A percentile compares a stretch with the other conserved stretches of the same genome.
phyloP scores from a whole-genome alignment of 92 coral and sea anemone species.

The Zoanthus sansibaricus region DNA sequence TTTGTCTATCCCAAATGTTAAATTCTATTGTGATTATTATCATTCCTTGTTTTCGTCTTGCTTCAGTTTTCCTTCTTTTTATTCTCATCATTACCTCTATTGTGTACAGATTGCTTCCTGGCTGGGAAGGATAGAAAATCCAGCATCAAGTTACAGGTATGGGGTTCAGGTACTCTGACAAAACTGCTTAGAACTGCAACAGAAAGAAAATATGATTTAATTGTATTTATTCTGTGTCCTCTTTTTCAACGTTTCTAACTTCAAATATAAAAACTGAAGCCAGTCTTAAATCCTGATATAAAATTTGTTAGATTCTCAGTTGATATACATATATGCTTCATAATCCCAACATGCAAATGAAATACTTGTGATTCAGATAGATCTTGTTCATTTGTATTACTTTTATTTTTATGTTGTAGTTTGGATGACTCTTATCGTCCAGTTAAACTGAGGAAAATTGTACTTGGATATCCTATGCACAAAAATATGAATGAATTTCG shows the following conservation, averaged over 20 bases:
- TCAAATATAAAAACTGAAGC: too few species aligned
- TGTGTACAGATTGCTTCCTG: slow-evolving; percentile 82
- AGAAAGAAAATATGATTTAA: neutral
- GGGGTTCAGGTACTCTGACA: neutral
- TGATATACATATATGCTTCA: neutral
- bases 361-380: neutral
- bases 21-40: neutral
- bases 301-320: too few species aligned
- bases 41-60: neutral
- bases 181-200: neutral
- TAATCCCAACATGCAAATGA: neutral
- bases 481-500: slow-evolving; percentile 83
- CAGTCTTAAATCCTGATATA: too few species aligned
- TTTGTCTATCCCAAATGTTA: too few species aligned
- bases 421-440: slow-evolving; percentile 98
- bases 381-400: neutral
- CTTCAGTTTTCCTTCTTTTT: neutral
- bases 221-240: too few species aligned
- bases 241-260: too few species aligned
- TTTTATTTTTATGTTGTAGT: slow-evolving; percentile 45
- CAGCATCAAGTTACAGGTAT: slow-evolving; percentile 92
- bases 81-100: neutral
- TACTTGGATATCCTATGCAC: slow-evolving; percentile 89
- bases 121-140: slow-evolving; percentile 88
- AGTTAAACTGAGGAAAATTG: slow-evolving; percentile 91